Conservation (phyloP, 2,888 invertebrate species). For the Operophtera brumata region DNA sequence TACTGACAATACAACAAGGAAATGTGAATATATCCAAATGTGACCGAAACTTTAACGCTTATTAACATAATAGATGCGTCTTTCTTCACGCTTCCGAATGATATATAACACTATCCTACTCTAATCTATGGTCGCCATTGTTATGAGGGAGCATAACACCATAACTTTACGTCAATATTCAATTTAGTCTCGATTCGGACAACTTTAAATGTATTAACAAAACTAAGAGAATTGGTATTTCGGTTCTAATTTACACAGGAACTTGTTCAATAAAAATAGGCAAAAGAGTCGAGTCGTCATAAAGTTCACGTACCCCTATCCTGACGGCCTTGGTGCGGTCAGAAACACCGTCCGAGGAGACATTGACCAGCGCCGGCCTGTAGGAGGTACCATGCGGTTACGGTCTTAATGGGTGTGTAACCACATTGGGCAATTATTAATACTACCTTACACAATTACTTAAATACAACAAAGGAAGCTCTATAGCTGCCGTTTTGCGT, state of each 20-base stretch:
- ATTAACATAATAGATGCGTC: too few species aligned
- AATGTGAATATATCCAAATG: too few species aligned
- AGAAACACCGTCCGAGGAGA: slow-evolving; percentile 61
- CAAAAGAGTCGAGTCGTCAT: slow-evolving; percentile 43
- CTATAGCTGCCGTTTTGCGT: slow-evolving; percentile 62
- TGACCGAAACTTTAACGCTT: too few species aligned
- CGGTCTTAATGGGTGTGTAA: slow-evolving; percentile 57
- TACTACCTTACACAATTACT: slow-evolving; percentile 61
- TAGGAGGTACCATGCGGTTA: slow-evolving; percentile 54
- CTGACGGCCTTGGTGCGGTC: slow-evolving; percentile 74
- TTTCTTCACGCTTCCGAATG: too few species aligned
- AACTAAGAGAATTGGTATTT: too few species aligned
- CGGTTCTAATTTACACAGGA: slow-evolving; percentile 7
- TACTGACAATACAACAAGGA: too few species aligned
- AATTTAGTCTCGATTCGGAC: too few species aligned
- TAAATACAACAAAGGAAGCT: slow-evolving; percentile 67
- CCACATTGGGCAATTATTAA: slow-evolving; percentile 68
- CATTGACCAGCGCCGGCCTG: slow-evolving; percentile 63
- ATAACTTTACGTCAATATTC: too few species aligned
- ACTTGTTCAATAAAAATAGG: slow-evolving; percentile 21
- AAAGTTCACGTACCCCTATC: slow-evolving; percentile 64
- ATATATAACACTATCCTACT: too few species aligned
- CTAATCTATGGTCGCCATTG: too few species aligned
- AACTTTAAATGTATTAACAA: too few species aligned
- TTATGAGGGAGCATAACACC: too few species aligned